Base-by-base conservation (phyloP, 1,140 invertebrate genomes). In the Acromyrmex heyeri region DNA sequence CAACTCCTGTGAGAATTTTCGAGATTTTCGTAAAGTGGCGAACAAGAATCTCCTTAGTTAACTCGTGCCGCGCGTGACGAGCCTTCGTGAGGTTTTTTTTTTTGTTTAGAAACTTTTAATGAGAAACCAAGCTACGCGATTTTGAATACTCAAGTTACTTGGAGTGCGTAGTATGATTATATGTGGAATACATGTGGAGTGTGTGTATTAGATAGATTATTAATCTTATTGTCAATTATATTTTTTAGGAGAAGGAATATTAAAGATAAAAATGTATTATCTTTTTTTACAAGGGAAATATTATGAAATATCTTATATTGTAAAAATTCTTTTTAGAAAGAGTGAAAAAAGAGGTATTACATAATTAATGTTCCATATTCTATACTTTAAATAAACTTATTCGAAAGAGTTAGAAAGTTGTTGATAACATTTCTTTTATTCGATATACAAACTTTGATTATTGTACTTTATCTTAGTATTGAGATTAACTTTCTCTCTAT, bases 1-100 rank as follows among this genome's bases (percentile, higher is more conserved):
- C 62, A 38, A 18, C 44, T 76, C 21, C 5, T 18, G 21, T 7
- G 85, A 24, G 59, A 86, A 72, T 85, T 78, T 44, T 30, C 30
- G 48, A 53, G 21, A 81, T 79, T 85, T 85, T 89, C 59, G 48
- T 67, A 83, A 85, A 86, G 48, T 55, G 30, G 72, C 59, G 48
- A 55, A 65, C 44, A 78, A 67, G 64, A 44, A 55, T 55, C 24
- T 59, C 8, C 27, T 10, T 16, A 10, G 73, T 57, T 85, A 76
- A 65, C 64, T 78, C 38, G 27, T 1, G 50, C 34, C 50, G 78
- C 57, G 16, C 78, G 44, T 50, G 69, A 69, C 65, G 48, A 30
- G 55, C 34, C 34, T 70, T 8, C 53, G 21, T 5, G 44, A 69
- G 5, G 8, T 57, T 65, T 5, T 24, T 30, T 44, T 30, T 44